phyloP scores from a whole-genome alignment of 2,113 vertebrate genomes.

The Electrona antarctica region DNA sequence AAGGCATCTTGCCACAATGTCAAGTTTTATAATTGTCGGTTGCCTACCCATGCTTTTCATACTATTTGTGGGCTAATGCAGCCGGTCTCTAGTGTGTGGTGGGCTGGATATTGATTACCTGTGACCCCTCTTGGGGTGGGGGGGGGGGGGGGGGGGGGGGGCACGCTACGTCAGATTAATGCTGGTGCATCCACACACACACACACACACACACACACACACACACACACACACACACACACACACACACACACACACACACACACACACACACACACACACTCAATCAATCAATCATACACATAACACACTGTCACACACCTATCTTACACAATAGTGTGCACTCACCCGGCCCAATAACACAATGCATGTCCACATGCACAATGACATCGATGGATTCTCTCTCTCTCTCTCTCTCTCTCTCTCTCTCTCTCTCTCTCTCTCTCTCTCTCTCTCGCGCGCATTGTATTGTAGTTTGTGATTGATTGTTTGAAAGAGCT shows the following conservation, averaged over 20 bases:
- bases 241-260: not conserved
- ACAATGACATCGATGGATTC: too few species aligned
- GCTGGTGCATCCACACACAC: slow-evolving; percentile 42
- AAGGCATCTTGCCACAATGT: too few species aligned
- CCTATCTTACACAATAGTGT: not conserved
- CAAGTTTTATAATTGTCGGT: too few species aligned
- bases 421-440: too few species aligned
- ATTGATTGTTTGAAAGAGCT: too few species aligned
- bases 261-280: not conserved
- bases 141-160: not conserved
- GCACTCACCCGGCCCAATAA: too few species aligned
- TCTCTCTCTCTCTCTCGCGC: too few species aligned
- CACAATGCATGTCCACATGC: too few species aligned
- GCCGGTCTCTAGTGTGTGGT: not conserved
- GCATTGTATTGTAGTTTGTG: too few species aligned
- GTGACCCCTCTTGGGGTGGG: slow-evolving; percentile 38
- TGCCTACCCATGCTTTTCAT: too few species aligned
- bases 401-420: too few species aligned
- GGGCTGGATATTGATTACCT: slow-evolving; percentile 39
- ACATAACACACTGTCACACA: slow-evolving; percentile 5
- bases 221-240: slow-evolving; percentile 1
- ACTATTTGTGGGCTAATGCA: too few species aligned
- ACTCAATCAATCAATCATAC: not conserved
- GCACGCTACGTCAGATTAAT: slow-evolving; percentile 44
- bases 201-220: not conserved